phyloP scores from a whole-genome alignment of 2,888 invertebrate genomes.

The Sarcophaga caerulescens region DNA sequence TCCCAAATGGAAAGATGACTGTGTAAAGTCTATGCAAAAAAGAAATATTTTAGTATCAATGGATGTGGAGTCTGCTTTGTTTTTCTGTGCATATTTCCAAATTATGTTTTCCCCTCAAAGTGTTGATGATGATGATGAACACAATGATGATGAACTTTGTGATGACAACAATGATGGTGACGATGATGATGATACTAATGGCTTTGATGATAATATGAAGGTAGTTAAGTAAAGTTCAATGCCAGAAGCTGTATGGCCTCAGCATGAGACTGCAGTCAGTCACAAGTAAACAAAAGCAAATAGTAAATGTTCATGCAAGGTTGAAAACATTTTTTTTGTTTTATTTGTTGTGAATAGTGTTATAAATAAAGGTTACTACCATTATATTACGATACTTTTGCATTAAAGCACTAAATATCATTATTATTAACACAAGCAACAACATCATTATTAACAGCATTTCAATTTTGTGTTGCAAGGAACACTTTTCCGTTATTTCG shows the following conservation, averaged over 20 bases:
- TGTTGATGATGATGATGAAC: slow-evolving; percentile 22
- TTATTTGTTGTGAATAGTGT: neutral
- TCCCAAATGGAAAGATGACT: slow-evolving; percentile 52
- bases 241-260: slow-evolving; percentile 52
- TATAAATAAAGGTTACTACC: slow-evolving; percentile 33
- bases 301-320: neutral
- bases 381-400: neutral
- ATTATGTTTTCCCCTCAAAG: slow-evolving; percentile 12
- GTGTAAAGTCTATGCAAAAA: slow-evolving; percentile 51
- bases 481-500: slow-evolving; percentile 18
- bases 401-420: slow-evolving; percentile 28
- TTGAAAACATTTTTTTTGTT: neutral
- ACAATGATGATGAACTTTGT: neutral
- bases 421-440: slow-evolving; percentile 41
- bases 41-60: slow-evolving; percentile 18
- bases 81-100: neutral
- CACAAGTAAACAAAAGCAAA: neutral
- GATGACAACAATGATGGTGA: neutral
- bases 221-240: slow-evolving; percentile 64
- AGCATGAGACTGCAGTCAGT: slow-evolving; percentile 19
- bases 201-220: slow-evolving; percentile 2
- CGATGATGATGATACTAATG: slow-evolving; percentile 1
- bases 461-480: slow-evolving; percentile 12
- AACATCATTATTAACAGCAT: slow-evolving; percentile 28
- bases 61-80: slow-evolving; percentile 7